These are phyloP conservation scores for Drusus annulatus DNA, from an alignment of 1,140 invertebrate genomes.

Conservation along the genomic window DNA sequence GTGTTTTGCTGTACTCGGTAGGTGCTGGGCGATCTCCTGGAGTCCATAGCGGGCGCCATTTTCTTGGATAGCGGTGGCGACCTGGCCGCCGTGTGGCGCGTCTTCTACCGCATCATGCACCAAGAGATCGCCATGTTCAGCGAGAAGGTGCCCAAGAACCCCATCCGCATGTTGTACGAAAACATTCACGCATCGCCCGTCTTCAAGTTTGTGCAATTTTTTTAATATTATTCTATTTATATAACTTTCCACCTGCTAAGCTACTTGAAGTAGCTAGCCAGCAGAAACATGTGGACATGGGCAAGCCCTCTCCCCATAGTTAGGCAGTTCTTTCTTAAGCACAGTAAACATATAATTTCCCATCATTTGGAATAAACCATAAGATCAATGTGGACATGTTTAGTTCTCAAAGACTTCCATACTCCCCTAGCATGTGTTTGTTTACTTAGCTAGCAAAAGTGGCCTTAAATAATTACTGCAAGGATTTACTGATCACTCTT, in stretches of 20 bases:
- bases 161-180: constrained; percentile 89
- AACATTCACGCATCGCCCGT: constrained; percentile 72
- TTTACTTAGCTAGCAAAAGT: too few relatives aligned
- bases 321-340: too few relatives aligned
- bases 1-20: constrained; percentile 48
- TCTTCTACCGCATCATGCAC: constrained; percentile 84
- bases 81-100: constrained; percentile 86
- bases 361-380: too few relatives aligned
- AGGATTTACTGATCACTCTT: too few relatives aligned
- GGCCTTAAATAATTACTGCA: too few relatives aligned
- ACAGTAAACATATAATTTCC: too few relatives aligned
- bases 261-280: neutral
- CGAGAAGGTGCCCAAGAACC: constrained; percentile 89
- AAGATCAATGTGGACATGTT: too few relatives aligned
- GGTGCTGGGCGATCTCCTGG: constrained; percentile 92
- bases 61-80: constrained; percentile 89
- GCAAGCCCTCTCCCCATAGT: neutral
- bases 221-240: neutral
- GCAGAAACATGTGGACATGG: constrained; percentile 16
- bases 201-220: constrained; percentile 71
- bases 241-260: neutral
- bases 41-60: constrained; percentile 93
- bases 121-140: constrained; percentile 84
- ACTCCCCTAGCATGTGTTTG: too few relatives aligned
- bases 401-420: too few relatives aligned